These are phyloP conservation scores for Drosophila sulfurigaster DNA, from an alignment of 1,140 invertebrate genomes.

Conservation along the genomic window DNA sequence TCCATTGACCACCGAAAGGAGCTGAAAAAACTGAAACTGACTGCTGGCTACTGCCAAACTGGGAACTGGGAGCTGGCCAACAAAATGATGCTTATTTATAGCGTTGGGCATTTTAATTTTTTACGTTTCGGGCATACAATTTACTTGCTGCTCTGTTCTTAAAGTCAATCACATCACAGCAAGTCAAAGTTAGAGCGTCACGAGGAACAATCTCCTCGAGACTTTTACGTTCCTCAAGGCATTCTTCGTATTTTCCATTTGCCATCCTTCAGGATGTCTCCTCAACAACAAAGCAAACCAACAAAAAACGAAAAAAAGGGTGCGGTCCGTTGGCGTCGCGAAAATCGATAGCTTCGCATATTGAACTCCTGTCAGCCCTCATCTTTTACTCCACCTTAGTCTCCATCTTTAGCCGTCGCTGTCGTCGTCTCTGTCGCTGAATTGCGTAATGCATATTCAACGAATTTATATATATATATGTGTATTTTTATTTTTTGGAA, in stretches of 20 bases:
- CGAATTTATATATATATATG: conserved; percentile 40
- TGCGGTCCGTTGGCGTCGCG: conserved; percentile 42
- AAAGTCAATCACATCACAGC: conserved; percentile 70
- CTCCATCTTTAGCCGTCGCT: no score
- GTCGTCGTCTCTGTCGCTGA: background rate
- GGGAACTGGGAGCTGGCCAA: conserved; percentile 23
- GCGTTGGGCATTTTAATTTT: conserved; percentile 72
- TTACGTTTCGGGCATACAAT: conserved; percentile 59
- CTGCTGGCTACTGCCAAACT: background rate
- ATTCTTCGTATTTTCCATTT: conserved; percentile 21
- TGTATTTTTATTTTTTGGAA: conserved; percentile 37
- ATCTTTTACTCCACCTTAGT: conserved; percentile 26
- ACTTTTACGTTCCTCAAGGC: conserved; percentile 37
- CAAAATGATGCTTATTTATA: conserved; percentile 66
- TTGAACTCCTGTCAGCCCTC: conserved; percentile 40
- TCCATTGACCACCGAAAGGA: conserved; percentile 72
- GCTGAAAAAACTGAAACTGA: conserved; percentile 4
- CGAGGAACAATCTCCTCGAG: conserved; percentile 46
- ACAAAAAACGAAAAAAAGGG: conserved; percentile 33
- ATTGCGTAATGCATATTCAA: conserved; percentile 71
- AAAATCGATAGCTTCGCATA: conserved; percentile 60
- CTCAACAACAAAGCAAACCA: no score
- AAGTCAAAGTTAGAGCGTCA: conserved; percentile 30
- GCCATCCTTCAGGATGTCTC: conserved; percentile 21
- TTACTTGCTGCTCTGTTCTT: conserved; percentile 34